These are phyloP conservation scores for Pseudorectes ferrugineus DNA, from an alignment of 2,113 vertebrate genomes.

Conservation along the genomic window DNA sequence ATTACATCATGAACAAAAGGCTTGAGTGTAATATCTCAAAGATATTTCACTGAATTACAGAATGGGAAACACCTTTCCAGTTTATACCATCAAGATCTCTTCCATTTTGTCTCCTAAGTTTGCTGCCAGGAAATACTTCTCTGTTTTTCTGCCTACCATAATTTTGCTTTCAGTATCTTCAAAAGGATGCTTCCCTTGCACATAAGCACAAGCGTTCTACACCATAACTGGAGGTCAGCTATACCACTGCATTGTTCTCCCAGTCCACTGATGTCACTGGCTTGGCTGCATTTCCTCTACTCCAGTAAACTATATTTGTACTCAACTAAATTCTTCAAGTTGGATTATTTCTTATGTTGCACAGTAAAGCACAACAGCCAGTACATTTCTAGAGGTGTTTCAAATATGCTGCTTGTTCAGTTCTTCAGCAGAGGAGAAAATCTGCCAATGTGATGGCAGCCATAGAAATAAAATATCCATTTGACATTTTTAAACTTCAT, in stretches of 20 bases:
- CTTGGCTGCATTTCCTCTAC: not conserved
- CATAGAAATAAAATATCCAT: not conserved
- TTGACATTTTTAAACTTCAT: not conserved
- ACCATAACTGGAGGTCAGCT: not conserved
- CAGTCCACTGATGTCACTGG: not conserved
- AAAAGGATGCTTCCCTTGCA: not conserved
- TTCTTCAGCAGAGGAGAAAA: not conserved
- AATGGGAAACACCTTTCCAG: not conserved
- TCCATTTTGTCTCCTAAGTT: not conserved
- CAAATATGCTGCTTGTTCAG: not conserved
- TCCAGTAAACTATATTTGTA: not conserved
- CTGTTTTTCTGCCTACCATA: not conserved
- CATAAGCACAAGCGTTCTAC: not conserved
- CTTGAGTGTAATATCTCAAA: not conserved
- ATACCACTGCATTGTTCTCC: not conserved
- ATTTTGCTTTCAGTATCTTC: not conserved
- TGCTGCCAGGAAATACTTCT: not conserved
- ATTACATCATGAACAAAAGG: not conserved
- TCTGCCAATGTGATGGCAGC: not conserved
- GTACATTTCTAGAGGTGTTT: not conserved
- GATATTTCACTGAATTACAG: not conserved
- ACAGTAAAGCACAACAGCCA: not conserved
- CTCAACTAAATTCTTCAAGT: not conserved
- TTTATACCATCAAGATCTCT: not conserved
- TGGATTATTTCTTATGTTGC: not conserved